Base-by-base conservation (phyloP, 2,888 invertebrate species). In the Biston stratarius region DNA sequence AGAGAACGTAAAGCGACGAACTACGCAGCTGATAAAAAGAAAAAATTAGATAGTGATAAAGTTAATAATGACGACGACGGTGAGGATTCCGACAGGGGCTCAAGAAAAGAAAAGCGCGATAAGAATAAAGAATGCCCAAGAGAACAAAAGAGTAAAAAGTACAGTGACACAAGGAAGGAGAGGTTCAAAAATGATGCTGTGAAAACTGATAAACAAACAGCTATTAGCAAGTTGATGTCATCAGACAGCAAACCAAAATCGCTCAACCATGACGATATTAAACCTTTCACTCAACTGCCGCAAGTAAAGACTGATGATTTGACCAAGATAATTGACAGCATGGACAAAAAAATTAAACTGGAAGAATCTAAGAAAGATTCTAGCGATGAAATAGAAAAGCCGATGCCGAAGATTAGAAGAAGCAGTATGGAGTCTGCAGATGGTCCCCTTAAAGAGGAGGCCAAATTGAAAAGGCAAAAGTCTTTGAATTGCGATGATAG, bases 241-340 rank as follows among this genome's bases (percentile, higher is more conserved):
- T 80, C 88, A 57, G 92, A 92, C 64, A 83, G 78, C 55, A 94
- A 88, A 84, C 77, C 78, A 1, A 94, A 91, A 78, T 79, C 83
- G 45, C 78, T 88, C 11, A 74, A 72, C 15, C 92, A 91, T 77
- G 91, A 91, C 75, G 91, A 94, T 71, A 94, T 94, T 44, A 94
- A 94, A 80, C 94, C 94, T 0, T 94, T 94, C 63, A 94, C 94
- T 52, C 94, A 94, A 78, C 78, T 93, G 62, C 94, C 94, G 7
- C 92, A 94, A 75, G 92, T 94, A 1, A 94, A 94, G 79, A 92
- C 93, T 67, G 93, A 94, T 73, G 92, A 94, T 76, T 82, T 94
- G 69, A 83, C 88, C 10, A 94, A 91, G 82, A 83, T 93, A 38
- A 92, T 94, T 63, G 93, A 94, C 67, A 87, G 87, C 56, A 85